These are phyloP conservation scores for Cyrtorhinus lividipennis DNA, from an alignment of 1,140 invertebrate species.

Conservation along the genomic window DNA sequence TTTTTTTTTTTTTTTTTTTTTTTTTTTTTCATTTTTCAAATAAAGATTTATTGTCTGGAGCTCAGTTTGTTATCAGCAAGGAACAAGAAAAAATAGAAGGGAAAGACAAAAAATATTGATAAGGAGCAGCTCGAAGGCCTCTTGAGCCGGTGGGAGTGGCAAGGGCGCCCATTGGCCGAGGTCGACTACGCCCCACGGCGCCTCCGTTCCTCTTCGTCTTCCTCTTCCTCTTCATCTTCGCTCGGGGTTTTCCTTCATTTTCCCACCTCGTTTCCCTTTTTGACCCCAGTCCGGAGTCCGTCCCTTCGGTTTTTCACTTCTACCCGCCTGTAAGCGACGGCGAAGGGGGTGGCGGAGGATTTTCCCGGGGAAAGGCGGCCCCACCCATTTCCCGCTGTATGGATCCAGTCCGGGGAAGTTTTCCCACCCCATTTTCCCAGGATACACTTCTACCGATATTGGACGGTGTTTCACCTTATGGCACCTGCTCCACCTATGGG, in stretches of 20 bases:
- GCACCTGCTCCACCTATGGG: background rate
- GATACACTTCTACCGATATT: background rate
- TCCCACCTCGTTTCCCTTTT: background rate
- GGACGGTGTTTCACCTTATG: background rate
- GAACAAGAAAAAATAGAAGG: too few species aligned
- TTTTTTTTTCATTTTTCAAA: too few species aligned
- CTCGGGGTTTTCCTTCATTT: background rate
- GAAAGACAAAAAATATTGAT: too few species aligned
- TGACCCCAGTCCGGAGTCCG: too few species aligned
- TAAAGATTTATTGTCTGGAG: too few species aligned
- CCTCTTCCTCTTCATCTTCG: slow-evolving; percentile 9
- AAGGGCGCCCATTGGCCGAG: background rate
- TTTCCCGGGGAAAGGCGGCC: background rate
- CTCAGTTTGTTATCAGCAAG: too few species aligned
- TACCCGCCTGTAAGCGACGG: too few species aligned
- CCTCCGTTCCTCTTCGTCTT: background rate
- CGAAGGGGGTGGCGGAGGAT: background rate
- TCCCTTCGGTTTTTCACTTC: too few species aligned
- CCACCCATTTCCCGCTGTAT: background rate
- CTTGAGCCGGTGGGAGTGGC: background rate
- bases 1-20: too few species aligned
- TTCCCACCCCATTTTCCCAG: too few species aligned
- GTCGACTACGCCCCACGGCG: background rate
- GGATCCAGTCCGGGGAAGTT: too few species aligned
- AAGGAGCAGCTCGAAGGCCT: background rate